Evolutionary conservation across 2,113 vertebrate genomes (phyloP).

Genomic region (Microcebus ravelobensis): DNA sequence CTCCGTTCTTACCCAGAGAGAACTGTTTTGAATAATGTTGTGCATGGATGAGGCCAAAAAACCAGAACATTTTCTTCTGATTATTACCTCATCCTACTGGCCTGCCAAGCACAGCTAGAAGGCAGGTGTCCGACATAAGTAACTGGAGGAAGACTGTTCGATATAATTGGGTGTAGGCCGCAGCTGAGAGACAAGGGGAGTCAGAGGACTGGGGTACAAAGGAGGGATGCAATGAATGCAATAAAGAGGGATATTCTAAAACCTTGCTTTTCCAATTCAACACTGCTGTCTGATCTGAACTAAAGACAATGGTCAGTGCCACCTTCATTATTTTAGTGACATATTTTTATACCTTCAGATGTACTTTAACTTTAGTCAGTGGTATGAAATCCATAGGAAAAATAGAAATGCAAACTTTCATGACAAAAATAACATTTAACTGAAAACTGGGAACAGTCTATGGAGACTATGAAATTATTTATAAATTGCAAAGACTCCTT

Average conservation of each 20-base stretch:
- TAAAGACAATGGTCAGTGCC: not conserved
- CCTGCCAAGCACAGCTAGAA: conserved; percentile 52
- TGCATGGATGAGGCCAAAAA: conserved; percentile 36
- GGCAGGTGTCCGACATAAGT: conserved; percentile 54
- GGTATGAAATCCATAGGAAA: not conserved
- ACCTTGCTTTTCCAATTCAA: not conserved
- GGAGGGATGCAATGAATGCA: too few relatives aligned
- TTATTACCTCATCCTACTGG: conserved; percentile 53
- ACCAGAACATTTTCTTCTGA: conserved; percentile 62
- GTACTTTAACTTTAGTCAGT: not conserved
- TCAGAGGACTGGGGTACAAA: not conserved
- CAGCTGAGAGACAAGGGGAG: not conserved
- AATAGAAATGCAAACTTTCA: not conserved
- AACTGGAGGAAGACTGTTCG: not conserved
- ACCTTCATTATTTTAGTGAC: not conserved
- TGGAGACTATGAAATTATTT: not conserved
- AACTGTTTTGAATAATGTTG: conserved; percentile 51
- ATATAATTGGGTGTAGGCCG: not conserved
- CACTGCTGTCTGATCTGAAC: not conserved
- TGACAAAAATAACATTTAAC: not conserved
- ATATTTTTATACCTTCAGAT: not conserved
- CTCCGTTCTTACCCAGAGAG: conserved; percentile 44
- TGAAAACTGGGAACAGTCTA: not conserved
- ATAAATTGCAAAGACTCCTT: not conserved
- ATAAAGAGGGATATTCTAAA: not conserved